Percentiles rank a stretch among this genome's conserved stretches.
Conservation (phyloP, 2,797 vertebrate species). For the Phaenicophaeus curvirostris region DNA sequence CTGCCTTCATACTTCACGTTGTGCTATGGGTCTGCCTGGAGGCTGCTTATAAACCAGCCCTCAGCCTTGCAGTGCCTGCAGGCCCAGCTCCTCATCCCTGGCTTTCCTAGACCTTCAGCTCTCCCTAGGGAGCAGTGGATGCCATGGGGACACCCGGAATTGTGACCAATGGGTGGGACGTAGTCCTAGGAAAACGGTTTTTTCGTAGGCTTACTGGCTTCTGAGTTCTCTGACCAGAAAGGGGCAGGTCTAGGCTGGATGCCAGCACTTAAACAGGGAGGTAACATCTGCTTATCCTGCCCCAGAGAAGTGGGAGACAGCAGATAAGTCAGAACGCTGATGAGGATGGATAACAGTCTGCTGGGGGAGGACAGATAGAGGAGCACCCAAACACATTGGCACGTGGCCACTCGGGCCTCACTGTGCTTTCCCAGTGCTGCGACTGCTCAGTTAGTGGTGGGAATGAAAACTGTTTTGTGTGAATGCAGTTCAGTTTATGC, state of each 20-base stretch:
- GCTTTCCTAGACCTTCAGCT: fast-evolving
- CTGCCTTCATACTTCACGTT: background rate
- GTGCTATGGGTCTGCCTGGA: background rate
- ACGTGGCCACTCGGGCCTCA: fast-evolving
- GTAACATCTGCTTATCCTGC: slow-evolving; percentile 24
- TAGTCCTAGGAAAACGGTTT: background rate
- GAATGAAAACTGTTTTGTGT: background rate
- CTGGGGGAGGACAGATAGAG: background rate
- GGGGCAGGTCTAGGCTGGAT: background rate
- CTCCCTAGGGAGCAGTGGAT: background rate
- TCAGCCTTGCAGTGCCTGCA: background rate
- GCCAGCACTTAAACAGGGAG: background rate
- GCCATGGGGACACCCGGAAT: fast-evolving
- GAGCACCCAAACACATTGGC: background rate
- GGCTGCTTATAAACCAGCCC: background rate
- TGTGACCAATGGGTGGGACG: background rate
- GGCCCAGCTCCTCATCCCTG: background rate
- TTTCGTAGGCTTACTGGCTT: background rate
- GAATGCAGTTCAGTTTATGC: background rate
- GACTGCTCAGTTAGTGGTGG: fast-evolving
- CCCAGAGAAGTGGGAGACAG: background rate
- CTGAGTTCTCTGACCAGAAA: background rate
- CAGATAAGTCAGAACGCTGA: background rate
- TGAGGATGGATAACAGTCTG: background rate
- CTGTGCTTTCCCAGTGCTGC: background rate